These are phyloP conservation scores for Ennomos fuscantarius DNA, from an alignment of 2,888 invertebrate species.

Conservation along the genomic window DNA sequence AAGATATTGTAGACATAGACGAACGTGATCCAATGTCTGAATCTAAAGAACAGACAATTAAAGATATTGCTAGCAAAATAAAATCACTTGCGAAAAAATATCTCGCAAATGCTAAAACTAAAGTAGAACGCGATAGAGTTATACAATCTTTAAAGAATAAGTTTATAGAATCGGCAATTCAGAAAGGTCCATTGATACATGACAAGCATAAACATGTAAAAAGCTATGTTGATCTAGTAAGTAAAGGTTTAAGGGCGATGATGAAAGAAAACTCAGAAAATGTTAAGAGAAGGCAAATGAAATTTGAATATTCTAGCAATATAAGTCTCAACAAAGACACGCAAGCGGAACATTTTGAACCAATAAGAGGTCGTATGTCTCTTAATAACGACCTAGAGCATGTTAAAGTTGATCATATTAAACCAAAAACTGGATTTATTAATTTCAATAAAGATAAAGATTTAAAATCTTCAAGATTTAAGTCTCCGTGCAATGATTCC, in stretches of 20 bases:
- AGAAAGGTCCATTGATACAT: slow-evolving; percentile 40
- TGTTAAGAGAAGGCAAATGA: slow-evolving; percentile 29
- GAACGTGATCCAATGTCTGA: slow-evolving; percentile 7
- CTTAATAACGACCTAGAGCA: slow-evolving; percentile 8
- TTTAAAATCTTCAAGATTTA: neutral
- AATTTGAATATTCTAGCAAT: slow-evolving; percentile 27
- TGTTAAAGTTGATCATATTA: neutral
- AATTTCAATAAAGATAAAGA: slow-evolving; percentile 9
- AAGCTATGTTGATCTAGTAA: slow-evolving; percentile 46
- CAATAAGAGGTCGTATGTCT: neutral
- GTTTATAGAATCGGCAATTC: slow-evolving; percentile 32
- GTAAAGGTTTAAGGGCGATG: slow-evolving; percentile 33
- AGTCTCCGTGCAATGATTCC: slow-evolving; percentile 40
- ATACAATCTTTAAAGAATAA: slow-evolving; percentile 38
- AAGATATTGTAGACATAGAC: neutral
- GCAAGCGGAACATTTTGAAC: neutral
- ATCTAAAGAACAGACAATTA: slow-evolving; percentile 36
- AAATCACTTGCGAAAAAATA: slow-evolving; percentile 46
- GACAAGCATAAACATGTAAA: slow-evolving; percentile 44
- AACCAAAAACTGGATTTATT: slow-evolving; percentile 7
- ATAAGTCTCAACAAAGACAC: slow-evolving; percentile 21
- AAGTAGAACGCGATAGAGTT: slow-evolving; percentile 44
- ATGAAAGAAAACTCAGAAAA: slow-evolving; percentile 35
- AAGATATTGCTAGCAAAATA: slow-evolving; percentile 51
- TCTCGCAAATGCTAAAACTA: slow-evolving; percentile 42